Evolutionary conservation across 2,888 invertebrate species (phyloP), one percentile per base, ranked within the genome.

Genomic region (Yponomeuta sedellus): DNA sequence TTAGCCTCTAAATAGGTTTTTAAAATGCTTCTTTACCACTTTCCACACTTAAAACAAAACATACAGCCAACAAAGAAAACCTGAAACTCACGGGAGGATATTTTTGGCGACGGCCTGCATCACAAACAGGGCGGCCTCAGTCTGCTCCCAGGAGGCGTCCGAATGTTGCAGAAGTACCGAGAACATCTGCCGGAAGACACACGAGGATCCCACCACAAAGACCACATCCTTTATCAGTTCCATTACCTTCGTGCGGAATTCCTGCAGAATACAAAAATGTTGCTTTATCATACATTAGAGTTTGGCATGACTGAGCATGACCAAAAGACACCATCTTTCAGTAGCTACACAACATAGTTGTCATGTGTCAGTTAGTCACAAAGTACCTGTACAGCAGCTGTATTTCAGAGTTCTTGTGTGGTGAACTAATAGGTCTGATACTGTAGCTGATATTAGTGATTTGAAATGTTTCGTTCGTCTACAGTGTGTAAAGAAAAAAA

Each of bases 51-150:
- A n/a, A n/a, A n/a, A n/a, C n/a, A n/a, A n/a, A n/a, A n/a, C n/a
- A n/a, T n/a, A n/a, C n/a, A n/a, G n/a, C n/a, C n/a, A n/a, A n/a
- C n/a, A n/a, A n/a, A n/a, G n/a, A n/a, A 52, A 0, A 52, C 8
- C 8, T 34, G 16, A 16, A 63, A 83, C 88, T 95, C 87, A 98
- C 98, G 98, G 98, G 75, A 97, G 83, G 75, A 99, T 96, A 85
- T 97, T 98, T 88, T 97, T 97, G 39, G 98, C 98, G 2, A 98
- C 97, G 64, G 97, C 95, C 78, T 97, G 96, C 98, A 99, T 98
- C 4, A 99, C 94, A 81, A 97, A 99, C 0, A 99, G 92, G 0
- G 98, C 96, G 1, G 99, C 97, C 87, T 99, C 99, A 0, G 96
- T 96, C 64, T 96, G 94, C 77, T 98, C 97, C 99, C 99, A 99